Percentiles rank a stretch among this genome's conserved stretches.
phyloP scores from a whole-genome alignment of 2,888 invertebrate genomes.

The Agrochola lota region DNA sequence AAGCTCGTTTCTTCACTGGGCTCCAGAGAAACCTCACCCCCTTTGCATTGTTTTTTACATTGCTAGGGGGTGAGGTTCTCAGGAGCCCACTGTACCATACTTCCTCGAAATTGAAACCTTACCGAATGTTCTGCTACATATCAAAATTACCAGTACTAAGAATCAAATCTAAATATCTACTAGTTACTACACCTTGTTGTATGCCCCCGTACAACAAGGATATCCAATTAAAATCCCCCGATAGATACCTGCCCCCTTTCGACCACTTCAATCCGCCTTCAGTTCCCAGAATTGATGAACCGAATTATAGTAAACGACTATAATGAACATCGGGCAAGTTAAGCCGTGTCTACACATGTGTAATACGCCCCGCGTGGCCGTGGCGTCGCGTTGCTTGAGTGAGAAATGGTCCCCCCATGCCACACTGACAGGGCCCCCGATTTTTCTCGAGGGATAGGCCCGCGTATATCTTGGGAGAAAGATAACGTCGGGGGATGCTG shows the following conservation, averaged over 20 bases:
- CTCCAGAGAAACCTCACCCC: too few species aligned
- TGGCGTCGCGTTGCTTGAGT: conserved; percentile 66
- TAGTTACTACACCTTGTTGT: neutral
- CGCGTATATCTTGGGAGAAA: conserved; percentile 75
- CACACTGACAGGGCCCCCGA: conserved; percentile 77
- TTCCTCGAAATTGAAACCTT: neutral
- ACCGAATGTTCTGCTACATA: neutral
- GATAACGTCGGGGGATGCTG: conserved; percentile 75
- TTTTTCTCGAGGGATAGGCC: conserved; percentile 83
- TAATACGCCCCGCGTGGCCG: conserved; percentile 74
- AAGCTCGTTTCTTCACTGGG: neutral
- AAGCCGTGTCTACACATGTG: conserved; percentile 73
- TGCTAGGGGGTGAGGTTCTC: too few species aligned
- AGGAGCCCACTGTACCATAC: too few species aligned
- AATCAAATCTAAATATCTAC: neutral
- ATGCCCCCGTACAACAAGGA: neutral
- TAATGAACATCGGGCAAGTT: conserved; percentile 68
- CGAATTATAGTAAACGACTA: conserved; percentile 64
- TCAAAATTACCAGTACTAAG: neutral
- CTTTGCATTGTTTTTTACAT: too few species aligned
- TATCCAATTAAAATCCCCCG: conserved; percentile 37
- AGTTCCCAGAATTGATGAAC: conserved; percentile 50
- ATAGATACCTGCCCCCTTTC: conserved; percentile 12
- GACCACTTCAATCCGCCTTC: conserved; percentile 30
- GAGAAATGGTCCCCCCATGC: conserved; percentile 80